Conservation (phyloP, 2,113 vertebrate species). For the Puntigrus tetrazona region DNA sequence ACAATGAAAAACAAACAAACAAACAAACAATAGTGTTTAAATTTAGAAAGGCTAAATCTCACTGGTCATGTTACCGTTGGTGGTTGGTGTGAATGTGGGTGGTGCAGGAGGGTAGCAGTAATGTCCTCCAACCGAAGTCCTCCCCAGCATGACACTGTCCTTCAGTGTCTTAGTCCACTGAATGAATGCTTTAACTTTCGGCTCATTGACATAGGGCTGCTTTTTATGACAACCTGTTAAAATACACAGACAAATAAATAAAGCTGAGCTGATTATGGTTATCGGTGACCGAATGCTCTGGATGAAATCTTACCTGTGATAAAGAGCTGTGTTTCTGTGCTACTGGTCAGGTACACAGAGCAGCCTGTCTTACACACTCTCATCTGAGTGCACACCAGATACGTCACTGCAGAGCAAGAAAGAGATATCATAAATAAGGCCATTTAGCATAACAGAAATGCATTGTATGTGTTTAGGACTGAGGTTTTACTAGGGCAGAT, state of each 20-base stretch:
- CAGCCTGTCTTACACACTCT: conserved; percentile 77
- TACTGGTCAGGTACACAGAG: conserved; percentile 84
- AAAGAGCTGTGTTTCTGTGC: conserved; percentile 85
- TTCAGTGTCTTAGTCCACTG: conserved; percentile 82
- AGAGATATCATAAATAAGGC: background rate
- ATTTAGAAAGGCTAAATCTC: conserved; percentile 36
- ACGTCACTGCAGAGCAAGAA: conserved; percentile 69
- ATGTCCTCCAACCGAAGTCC: conserved; percentile 82
- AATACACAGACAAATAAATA: conserved; percentile 8
- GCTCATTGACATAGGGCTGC: conserved; percentile 80
- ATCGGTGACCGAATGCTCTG: background rate
- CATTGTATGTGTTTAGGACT: background rate
- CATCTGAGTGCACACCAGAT: conserved; percentile 92
- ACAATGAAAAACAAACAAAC: no score
- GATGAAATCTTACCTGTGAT: conserved; percentile 78
- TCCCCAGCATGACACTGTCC: conserved; percentile 75
- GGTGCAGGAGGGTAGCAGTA: conserved; percentile 83
- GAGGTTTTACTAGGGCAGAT: conserved; percentile 84
- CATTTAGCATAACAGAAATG: background rate
- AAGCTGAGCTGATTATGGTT: background rate
- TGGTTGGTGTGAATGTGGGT: conserved; percentile 65
- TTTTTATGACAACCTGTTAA: conserved; percentile 80
- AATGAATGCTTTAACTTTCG: conserved; percentile 84
- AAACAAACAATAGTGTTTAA: background rate
- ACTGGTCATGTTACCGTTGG: conserved; percentile 66